Evolutionary conservation across 1,140 invertebrate genomes (phyloP).

Genomic region (Zaprionus ghesquierei): DNA sequence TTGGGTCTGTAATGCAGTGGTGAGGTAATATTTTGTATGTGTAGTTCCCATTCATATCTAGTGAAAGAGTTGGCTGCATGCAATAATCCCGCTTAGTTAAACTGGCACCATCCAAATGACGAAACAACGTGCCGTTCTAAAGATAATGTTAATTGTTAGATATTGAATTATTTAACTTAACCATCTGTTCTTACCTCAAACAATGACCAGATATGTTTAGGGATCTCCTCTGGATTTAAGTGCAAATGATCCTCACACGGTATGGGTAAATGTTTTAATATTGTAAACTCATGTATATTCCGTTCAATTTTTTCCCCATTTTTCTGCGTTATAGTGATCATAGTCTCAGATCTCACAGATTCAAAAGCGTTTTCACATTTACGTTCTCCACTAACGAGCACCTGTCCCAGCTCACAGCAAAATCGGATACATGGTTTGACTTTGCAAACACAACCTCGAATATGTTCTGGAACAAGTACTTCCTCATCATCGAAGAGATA

Average conservation of each 20-base stretch:
- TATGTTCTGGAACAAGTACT: conserved; percentile 27
- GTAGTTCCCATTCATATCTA: background rate
- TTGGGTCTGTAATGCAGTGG: background rate
- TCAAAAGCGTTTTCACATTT: conserved; percentile 3
- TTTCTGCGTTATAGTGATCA: conserved; percentile 33
- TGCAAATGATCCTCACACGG: conserved; percentile 27
- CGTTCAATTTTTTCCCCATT: conserved; percentile 12
- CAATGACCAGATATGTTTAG: conserved; percentile 34
- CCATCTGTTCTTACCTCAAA: conserved; percentile 37
- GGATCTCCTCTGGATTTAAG: background rate
- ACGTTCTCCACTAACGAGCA: background rate
- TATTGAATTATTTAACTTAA: background rate
- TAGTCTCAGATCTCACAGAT: conserved; percentile 1
- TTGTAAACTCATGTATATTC: conserved; percentile 27
- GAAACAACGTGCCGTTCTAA: conserved; percentile 48
- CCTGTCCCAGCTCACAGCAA: conserved; percentile 40
- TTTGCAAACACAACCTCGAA: conserved; percentile 54
- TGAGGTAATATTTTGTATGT: background rate
- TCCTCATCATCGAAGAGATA: background rate
- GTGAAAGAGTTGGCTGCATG: conserved; percentile 20
- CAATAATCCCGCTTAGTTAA: conserved; percentile 46
- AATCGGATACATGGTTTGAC: conserved; percentile 48
- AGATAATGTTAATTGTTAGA: background rate
- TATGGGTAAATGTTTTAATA: conserved; percentile 38
- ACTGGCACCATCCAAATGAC: background rate